Conservation (phyloP, 2,113 vertebrate species). For the Carassius gibelio region DNA sequence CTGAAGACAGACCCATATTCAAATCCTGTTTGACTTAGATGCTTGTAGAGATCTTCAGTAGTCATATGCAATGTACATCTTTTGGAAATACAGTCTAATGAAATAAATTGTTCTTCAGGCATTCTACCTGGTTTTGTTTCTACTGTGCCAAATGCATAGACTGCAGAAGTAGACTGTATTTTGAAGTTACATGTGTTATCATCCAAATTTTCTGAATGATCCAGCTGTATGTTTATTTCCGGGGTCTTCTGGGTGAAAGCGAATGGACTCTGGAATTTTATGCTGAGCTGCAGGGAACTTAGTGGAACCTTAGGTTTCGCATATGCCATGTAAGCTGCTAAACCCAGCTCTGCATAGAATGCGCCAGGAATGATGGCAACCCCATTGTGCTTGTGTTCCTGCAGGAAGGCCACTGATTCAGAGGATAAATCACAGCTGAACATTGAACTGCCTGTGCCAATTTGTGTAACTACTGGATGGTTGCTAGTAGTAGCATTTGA, state of each 20-base stretch:
- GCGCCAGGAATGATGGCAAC: conserved; percentile 80
- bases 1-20: conserved; percentile 78
- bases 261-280: conserved; percentile 77
- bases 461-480: conserved; percentile 76
- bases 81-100: conserved; percentile 70
- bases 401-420: conserved; percentile 69
- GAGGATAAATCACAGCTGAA: conserved; percentile 74
- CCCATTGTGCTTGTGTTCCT: conserved; percentile 78
- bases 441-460: conserved; percentile 63
- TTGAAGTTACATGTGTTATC: conserved; percentile 65
- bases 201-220: conserved; percentile 54
- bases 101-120: conserved; percentile 75
- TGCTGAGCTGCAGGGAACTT: conserved; percentile 71
- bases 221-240: conserved; percentile 75
- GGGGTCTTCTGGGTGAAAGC: conserved; percentile 71
- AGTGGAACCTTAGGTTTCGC: conserved; percentile 76
- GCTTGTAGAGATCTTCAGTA: conserved; percentile 74
- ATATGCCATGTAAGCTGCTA: conserved; percentile 74
- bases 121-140: conserved; percentile 53
- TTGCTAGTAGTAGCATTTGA: conserved; percentile 36
- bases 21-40: conserved; percentile 76
- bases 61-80: conserved; percentile 75
- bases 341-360: conserved; percentile 81
- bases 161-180: conserved; percentile 70
- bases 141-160: conserved; percentile 79